Base-by-base conservation (phyloP, 2,113 vertebrate genomes). In the Chaetorhynchus papuensis region DNA sequence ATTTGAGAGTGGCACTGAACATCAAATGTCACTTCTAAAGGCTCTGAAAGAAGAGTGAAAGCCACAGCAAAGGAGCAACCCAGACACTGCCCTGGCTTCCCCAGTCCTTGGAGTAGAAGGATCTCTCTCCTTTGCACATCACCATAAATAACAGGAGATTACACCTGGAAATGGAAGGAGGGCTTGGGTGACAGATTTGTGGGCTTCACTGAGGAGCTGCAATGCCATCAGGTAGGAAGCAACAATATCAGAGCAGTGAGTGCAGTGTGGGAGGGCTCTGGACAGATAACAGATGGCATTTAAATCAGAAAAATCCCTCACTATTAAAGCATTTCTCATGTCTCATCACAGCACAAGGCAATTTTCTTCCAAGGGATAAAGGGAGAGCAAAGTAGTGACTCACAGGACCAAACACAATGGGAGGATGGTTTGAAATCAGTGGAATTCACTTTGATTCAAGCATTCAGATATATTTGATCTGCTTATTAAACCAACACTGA, bases 401-500 rank as follows among this genome's bases (percentile, higher is more conserved):
- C 75, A 45, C 53, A 77, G 71, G 60, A 59, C 10, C 0, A 2
- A 89, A 60, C 54, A 86, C 59, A 75, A 70, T 23, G 52, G 53
- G 86, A 74, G 11, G 76, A 74, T 14, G 52, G 93, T 33, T 74
- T 63, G 76, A 83, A 93, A 96, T 75, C 91, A 44, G 52, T 20
- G 47, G 72, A 24, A 24, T 81, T 89, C 56, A 11, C 94, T 94
- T 68, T 52, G 80, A 78, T 82, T 88, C 52, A 47, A 83, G 76
- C 92, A 74, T 39, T 95, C 76, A 66, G 84, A 63, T 66, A 2
- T 23, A 35, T 90, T 95, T 93, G 92, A 83, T 93, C 60, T 92
- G 86, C 91, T 92, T 81, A 66, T 94, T 97, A 90, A 6, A 59
- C 56, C 76, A 75, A 69, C 83, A 82, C 64, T 75, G 76, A 84